Conservation (phyloP, 1,140 invertebrate genomes). For the Notospermus geniculatus region DNA sequence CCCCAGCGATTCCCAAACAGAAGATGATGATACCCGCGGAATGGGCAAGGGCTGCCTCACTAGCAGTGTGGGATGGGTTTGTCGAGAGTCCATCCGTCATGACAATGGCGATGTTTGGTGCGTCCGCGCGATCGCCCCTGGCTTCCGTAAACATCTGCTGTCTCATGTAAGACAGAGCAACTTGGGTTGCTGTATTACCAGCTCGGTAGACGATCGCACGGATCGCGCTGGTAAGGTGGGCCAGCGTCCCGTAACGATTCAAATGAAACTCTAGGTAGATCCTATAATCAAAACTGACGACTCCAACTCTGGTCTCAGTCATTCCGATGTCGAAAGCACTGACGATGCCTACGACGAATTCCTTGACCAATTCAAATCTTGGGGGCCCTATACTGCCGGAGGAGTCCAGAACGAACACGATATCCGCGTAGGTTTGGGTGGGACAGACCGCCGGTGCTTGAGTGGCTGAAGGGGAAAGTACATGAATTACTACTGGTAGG, state of each 20-base stretch:
- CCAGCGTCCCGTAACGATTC: slow-evolving; percentile 5
- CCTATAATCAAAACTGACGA: background rate
- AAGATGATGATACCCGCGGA: too few species aligned
- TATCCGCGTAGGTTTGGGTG: too few species aligned
- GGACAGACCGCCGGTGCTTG: too few species aligned
- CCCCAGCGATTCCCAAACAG: too few species aligned
- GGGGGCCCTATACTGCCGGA: background rate
- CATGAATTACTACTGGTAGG: too few species aligned
- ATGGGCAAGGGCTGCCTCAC: too few species aligned
- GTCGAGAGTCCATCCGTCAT: too few species aligned
- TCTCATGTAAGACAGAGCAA: slow-evolving; percentile 15
- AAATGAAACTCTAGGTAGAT: slow-evolving; percentile 19
- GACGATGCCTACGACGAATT: slow-evolving; percentile 12
- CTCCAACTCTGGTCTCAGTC: slow-evolving; percentile 7
- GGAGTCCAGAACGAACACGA: slow-evolving; percentile 12
- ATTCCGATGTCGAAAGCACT: slow-evolving; percentile 12
- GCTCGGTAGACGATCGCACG: slow-evolving; percentile 7
- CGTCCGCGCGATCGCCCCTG: slow-evolving; percentile 38
- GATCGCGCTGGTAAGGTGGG: background rate
- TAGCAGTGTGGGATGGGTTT: slow-evolving; percentile 13
- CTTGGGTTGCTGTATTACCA: background rate
- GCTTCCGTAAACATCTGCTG: slow-evolving; percentile 31
- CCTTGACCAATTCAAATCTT: slow-evolving; percentile 10
- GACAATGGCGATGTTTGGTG: slow-evolving; percentile 35
- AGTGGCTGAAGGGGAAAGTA: too few species aligned